Conservation (phyloP, 2,113 vertebrate species). For the Microcebus lehilahytsara region DNA sequence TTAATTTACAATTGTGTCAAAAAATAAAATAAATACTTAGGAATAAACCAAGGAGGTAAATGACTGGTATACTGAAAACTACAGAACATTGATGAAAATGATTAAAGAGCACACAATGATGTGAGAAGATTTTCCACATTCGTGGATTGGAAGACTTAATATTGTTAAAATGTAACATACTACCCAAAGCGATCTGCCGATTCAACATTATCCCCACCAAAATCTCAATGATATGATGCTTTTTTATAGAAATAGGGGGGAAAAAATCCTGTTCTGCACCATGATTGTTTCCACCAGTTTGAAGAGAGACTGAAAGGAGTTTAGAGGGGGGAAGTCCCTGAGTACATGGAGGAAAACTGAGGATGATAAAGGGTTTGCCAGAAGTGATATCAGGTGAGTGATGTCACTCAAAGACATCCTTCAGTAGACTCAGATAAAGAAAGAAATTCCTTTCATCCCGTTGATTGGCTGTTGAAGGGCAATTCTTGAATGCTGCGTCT, state of each 20-base stretch:
- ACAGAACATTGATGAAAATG: neutral
- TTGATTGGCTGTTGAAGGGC: neutral
- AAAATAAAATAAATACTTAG: neutral
- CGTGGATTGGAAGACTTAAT: neutral
- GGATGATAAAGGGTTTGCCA: accelerated
- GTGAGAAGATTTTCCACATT: neutral
- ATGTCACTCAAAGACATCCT: too few relatives aligned
- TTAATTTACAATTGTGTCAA: neutral
- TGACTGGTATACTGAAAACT: neutral
- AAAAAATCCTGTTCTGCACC: neutral
- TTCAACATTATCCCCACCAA: neutral
- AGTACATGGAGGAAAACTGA: neutral
- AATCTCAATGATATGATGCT: neutral
- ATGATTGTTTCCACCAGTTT: neutral
- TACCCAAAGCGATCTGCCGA: neutral
- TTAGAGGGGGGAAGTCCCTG: neutral
- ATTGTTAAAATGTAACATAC: neutral
- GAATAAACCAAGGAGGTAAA: neutral
- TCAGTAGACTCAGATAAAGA: neutral
- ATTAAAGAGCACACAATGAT: neutral
- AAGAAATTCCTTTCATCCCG: neutral
- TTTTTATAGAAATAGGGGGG: neutral
- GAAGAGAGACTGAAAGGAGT: neutral
- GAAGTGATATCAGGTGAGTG: accelerated
- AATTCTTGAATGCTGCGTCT: neutral